phyloP scores from a whole-genome alignment of 2,888 invertebrate genomes.

The Parthenolecanium corni region DNA sequence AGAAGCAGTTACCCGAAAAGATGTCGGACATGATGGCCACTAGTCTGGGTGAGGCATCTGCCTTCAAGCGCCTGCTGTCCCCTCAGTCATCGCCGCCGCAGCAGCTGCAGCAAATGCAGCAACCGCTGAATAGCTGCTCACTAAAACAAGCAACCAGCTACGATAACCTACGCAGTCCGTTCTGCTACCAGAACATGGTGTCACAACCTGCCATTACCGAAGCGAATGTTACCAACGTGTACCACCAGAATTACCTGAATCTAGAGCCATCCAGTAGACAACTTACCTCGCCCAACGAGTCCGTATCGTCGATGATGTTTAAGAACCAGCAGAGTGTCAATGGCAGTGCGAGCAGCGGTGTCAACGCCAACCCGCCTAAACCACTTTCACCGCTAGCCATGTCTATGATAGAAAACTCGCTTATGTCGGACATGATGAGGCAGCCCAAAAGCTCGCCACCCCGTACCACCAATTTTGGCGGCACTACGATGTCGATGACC shows the following conservation, averaged over 20 bases:
- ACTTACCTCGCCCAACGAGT: too few relatives aligned
- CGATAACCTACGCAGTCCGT: constrained; percentile 1
- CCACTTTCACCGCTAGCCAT: too few relatives aligned
- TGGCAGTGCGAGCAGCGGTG: not conserved
- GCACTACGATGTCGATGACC: not conserved
- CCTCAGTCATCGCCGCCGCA: not conserved
- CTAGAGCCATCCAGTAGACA: not conserved
- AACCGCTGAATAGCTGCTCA: not conserved
- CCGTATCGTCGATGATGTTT: too few relatives aligned
- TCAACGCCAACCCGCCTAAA: too few relatives aligned
- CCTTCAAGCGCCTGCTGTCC: not conserved
- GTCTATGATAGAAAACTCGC: not conserved
- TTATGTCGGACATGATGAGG: not conserved
- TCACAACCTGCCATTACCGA: not conserved
- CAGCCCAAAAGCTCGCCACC: not conserved
- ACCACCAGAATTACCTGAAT: constrained; percentile 10
- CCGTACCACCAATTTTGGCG: not conserved
- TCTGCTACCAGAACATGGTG: constrained; percentile 3
- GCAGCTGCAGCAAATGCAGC: constrained; percentile 4
- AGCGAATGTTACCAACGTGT: not conserved
- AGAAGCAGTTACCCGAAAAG: not conserved
- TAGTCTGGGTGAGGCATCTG: not conserved
- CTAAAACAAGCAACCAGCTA: not conserved
- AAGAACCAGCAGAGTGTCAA: too few relatives aligned
- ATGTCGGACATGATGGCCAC: not conserved